Evolutionary conservation across 2,888 invertebrate species (phyloP).

Genomic region (Pristionchus exspectatus): DNA sequence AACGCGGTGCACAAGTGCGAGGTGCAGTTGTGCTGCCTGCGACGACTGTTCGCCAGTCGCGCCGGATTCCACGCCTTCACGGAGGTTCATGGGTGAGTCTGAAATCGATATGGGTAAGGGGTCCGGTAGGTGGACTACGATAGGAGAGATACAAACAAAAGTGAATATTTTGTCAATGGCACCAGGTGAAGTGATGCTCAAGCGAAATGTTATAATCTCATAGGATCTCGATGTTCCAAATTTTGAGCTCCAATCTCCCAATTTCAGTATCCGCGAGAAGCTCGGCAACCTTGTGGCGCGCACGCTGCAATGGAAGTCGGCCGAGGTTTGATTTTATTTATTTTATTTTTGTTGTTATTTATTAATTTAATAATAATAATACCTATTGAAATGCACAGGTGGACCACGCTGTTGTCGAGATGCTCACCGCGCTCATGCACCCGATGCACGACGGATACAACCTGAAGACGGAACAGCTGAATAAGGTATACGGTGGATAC

Average conservation of each 20-base stretch:
- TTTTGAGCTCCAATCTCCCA: neutral
- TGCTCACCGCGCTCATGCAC: constrained; percentile 96
- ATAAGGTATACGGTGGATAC: constrained; percentile 84
- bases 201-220: neutral
- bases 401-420: constrained; percentile 83
- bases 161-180: neutral
- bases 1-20: constrained; percentile 84
- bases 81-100: constrained; percentile 68
- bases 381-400: neutral
- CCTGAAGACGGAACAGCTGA: constrained; percentile 95
- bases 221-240: neutral
- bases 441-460: constrained; percentile 97
- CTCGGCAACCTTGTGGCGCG: constrained; percentile 93
- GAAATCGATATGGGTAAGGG: neutral
- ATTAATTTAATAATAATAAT: neutral
- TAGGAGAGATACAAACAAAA: neutral
- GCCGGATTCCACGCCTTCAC: constrained; percentile 91
- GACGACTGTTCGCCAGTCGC: constrained; percentile 95
- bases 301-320: constrained; percentile 90
- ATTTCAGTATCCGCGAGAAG: constrained; percentile 91
- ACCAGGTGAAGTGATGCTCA: neutral
- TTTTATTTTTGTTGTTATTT: constrained; percentile 88
- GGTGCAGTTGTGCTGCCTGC: constrained; percentile 94
- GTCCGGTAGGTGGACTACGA: neutral
- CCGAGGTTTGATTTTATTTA: constrained; percentile 81